A percentile compares a stretch with the other conserved stretches of the same genome.
Evolutionary conservation across 92 coral and sea anemone species (phyloP).

Genomic region (Umimayanthus kanabou): DNA sequence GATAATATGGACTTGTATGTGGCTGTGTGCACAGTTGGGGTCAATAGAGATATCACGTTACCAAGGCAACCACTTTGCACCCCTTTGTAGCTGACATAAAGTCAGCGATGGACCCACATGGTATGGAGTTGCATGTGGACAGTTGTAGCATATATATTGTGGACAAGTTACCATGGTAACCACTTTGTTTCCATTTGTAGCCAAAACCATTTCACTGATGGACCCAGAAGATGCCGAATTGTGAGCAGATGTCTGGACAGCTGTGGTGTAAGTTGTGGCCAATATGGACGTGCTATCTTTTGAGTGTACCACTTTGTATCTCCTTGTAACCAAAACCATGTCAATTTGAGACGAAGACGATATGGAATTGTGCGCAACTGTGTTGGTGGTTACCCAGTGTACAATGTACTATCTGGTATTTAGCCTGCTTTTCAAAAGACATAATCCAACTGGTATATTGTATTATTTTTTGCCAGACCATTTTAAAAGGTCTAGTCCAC

Average conservation of each 20-base stretch:
- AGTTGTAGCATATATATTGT: constrained; percentile 88
- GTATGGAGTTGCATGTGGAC: constrained; percentile 87
- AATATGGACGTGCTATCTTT: constrained; percentile 82
- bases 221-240: constrained; percentile 80
- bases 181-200: constrained; percentile 1
- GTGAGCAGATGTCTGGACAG: constrained; percentile 91
- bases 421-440: too few species aligned
- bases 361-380: constrained; percentile 62
- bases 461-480: too few species aligned
- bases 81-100: constrained; percentile 76
- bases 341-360: constrained; percentile 75
- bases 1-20: constrained; percentile 83
- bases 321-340: constrained; percentile 76
- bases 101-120: constrained; percentile 77
- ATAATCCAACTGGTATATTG: too few species aligned
- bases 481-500: too few species aligned
- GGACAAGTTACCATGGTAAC: constrained; percentile 83
- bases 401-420: too few species aligned
- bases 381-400: constrained; percentile 78
- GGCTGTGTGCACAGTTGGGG: constrained; percentile 89
- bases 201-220: constrained; percentile 76
- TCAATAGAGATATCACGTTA: constrained; percentile 69
- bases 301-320: constrained; percentile 49
- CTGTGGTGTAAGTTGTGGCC: constrained; percentile 88
- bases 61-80: constrained; percentile 56